These are phyloP conservation scores for Eucera pruinosa DNA, from an alignment of 2,888 invertebrate species.

Conservation along the genomic window DNA sequence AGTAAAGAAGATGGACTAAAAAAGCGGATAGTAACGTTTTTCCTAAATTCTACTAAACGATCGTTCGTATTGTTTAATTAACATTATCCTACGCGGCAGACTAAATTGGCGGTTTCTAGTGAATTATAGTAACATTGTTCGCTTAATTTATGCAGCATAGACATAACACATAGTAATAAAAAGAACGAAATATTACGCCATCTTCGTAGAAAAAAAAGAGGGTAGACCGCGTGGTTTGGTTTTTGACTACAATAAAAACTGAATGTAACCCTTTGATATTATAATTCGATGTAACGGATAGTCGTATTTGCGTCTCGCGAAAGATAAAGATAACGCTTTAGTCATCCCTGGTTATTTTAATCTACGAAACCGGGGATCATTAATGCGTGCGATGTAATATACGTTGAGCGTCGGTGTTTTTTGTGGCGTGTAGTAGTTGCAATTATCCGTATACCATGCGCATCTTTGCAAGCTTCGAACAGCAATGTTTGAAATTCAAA, in stretches of 20 bases:
- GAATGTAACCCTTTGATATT: conserved; percentile 10
- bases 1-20: background rate
- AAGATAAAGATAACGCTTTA: background rate
- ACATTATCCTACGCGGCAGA: background rate
- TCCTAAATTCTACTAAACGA: background rate
- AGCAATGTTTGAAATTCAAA: background rate
- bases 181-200: conserved; percentile 35
- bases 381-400: background rate
- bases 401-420: conserved; percentile 27
- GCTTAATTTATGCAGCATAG: background rate
- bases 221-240: conserved; percentile 42
- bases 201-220: conserved; percentile 22
- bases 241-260: conserved; percentile 1
- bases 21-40: conserved; percentile 8
- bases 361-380: background rate
- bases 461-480: background rate
- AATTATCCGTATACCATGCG: background rate
- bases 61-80: conserved; percentile 1
- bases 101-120: conserved; percentile 8
- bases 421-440: background rate
- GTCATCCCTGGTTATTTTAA: background rate
- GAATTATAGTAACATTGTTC: conserved; percentile 26
- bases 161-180: too few species aligned
- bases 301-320: background rate
- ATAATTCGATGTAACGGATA: background rate